A percentile compares a stretch with the other conserved stretches of the same genome.
Evolutionary conservation across 2,113 vertebrate species (phyloP).

Genomic region (Barbus barbus): DNA sequence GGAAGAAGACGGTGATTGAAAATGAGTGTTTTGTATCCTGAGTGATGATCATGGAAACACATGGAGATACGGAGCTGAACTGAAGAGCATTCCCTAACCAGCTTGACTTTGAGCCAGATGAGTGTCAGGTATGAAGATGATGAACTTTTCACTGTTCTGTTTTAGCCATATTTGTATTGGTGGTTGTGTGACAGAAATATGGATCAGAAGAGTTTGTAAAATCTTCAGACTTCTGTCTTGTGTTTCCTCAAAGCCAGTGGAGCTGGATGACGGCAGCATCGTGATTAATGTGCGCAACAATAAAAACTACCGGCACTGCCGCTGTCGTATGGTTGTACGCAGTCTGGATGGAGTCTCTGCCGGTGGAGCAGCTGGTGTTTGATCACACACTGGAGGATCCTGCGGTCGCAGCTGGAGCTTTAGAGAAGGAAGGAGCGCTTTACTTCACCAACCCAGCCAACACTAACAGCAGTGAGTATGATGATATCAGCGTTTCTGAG

Average conservation of each 20-base stretch:
- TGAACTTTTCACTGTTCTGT: no score
- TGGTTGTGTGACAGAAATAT: no score
- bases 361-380: constrained; percentile 76
- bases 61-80: constrained; percentile 77
- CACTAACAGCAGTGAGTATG: not conserved
- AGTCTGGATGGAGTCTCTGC: constrained; percentile 81
- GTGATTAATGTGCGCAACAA: constrained; percentile 86
- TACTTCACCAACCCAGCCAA: constrained; percentile 47
- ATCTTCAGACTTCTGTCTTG: not conserved
- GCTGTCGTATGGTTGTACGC: constrained; percentile 80
- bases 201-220: not conserved
- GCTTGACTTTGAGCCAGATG: constrained; percentile 86
- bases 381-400: constrained; percentile 83
- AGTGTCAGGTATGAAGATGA: constrained; percentile 80
- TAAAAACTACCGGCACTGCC: constrained; percentile 86
- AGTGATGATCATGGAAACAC: constrained; percentile 84
- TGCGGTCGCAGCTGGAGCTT: constrained; percentile 80
- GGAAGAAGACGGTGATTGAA: no score
- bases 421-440: constrained; percentile 36
- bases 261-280: constrained; percentile 83
- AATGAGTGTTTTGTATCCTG: constrained; percentile 87
- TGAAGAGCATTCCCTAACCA: constrained; percentile 83
- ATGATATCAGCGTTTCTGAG: not conserved
- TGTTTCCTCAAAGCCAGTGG: constrained; percentile 75
- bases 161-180: no score